A percentile compares a stretch with the other conserved stretches of the same genome.
These are phyloP conservation scores for Archivesica marissinica DNA, from an alignment of 1,140 invertebrate genomes.

Conservation along the genomic window DNA sequence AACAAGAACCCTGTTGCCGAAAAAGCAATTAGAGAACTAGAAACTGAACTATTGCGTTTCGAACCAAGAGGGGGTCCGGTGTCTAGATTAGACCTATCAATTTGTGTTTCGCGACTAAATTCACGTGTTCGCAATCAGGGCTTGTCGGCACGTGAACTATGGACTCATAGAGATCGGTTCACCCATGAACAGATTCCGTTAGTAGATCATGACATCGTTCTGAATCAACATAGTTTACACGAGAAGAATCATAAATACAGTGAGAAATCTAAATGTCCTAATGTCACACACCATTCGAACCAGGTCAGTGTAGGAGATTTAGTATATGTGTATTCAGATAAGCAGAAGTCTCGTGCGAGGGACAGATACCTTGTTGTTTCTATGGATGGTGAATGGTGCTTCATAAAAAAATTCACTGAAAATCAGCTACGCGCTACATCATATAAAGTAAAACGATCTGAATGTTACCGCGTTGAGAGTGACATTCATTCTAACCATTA, in stretches of 20 bases:
- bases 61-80: conserved; percentile 27
- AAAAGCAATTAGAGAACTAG: conserved; percentile 48
- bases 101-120: conserved; percentile 15
- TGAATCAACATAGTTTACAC: not conserved
- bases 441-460: too few relatives aligned
- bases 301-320: too few relatives aligned
- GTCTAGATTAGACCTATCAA: not conserved
- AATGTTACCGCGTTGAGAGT: too few relatives aligned
- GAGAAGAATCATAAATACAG: conserved; percentile 28
- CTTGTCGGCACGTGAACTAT: conserved; percentile 17
- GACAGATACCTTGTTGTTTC: too few relatives aligned
- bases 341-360: not conserved
- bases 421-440: too few relatives aligned
- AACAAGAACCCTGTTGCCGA: conserved; percentile 62
- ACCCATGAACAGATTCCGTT: conserved; percentile 60
- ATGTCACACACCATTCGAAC: too few relatives aligned
- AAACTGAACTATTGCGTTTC: conserved; percentile 31
- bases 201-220: conserved; percentile 20
- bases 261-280: conserved; percentile 45
- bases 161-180: conserved; percentile 14
- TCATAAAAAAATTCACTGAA: too few relatives aligned
- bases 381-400: too few relatives aligned
- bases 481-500: not conserved
- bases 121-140: not conserved
- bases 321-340: conserved; percentile 30